Percentiles rank a stretch among this genome's conserved stretches.
Conservation (phyloP, 2,113 vertebrate species). For the Notothenia rossii region DNA sequence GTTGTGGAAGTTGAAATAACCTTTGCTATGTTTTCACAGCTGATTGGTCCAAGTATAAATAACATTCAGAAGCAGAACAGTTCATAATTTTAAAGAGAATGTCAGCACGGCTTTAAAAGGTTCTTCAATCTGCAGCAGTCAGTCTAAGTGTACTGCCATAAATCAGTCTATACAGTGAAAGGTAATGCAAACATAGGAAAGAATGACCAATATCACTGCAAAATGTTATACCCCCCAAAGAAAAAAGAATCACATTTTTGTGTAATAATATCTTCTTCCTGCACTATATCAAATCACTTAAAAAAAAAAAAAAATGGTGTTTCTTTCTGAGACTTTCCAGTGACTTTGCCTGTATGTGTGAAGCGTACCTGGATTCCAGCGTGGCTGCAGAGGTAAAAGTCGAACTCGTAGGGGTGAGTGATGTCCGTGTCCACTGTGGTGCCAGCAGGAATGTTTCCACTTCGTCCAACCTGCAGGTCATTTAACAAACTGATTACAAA, state of each 20-base stretch:
- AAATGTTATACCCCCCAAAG: too few species aligned
- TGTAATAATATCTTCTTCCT: neutral
- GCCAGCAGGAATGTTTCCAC: slow-evolving; percentile 97
- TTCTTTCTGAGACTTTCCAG: too few species aligned
- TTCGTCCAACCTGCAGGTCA: slow-evolving; percentile 90
- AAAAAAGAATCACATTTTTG: neutral
- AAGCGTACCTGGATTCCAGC: slow-evolving; percentile 94
- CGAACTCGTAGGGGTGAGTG: slow-evolving; percentile 97
- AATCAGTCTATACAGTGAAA: neutral
- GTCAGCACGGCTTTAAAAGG: neutral
- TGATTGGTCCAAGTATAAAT: neutral
- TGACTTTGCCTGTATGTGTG: neutral
- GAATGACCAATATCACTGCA: neutral
- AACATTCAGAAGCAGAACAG: neutral
- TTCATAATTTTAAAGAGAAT: neutral
- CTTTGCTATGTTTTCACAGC: neutral
- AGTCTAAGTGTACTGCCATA: neutral
- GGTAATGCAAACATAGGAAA: neutral
- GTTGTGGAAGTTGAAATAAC: neutral
- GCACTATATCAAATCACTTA: neutral
- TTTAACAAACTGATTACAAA: neutral
- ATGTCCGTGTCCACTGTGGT: slow-evolving; percentile 98
- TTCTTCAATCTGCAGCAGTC: neutral
- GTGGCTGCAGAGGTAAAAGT: slow-evolving; percentile 99
- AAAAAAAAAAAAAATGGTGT: too few species aligned